Base-by-base conservation (phyloP, 2,888 invertebrate species). In the Blomia tropicalis region DNA sequence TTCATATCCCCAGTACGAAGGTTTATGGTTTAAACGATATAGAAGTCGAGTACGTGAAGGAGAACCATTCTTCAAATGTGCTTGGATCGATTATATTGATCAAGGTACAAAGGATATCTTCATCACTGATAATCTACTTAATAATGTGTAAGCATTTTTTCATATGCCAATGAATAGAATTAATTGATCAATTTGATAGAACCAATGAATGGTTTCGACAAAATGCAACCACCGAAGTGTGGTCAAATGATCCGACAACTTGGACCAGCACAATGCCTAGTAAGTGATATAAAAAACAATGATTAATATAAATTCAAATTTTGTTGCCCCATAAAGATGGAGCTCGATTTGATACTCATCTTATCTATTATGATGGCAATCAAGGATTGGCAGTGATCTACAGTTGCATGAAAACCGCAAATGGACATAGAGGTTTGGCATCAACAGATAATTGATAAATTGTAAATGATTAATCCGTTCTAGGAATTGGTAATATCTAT, bases 181-280 rank as follows among this genome's bases (percentile, higher is more conserved):
- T 17, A 41, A 14, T 4, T 27, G 2, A 7, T 14, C 11, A 17
- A 25, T 11, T 25, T 29, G 17, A 32, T 17, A 62, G 62, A 14
- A 62, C 62, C 4, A 11, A 30, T 44, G 62, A 62, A 41, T 62
- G 62, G 62, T 43, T 25, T n/a, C 62, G 62, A 23, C 62, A 62
- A 27, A 62, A 62, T 30, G 62, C 62, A 17, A 62, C 62, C 1
- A 43, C 58, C 1, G 41, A 43, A 2, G 56, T 62, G 14, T 62
- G 43, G 30, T 14, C 58, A 17, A 58, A 29, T 23, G 58, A 19
- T 32, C 62, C 62, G 23, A 43, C 58, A 5, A 44, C 58, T 7
- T 62, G 62, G 62, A 43, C 58, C 1, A 62, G 62, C 25, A 62
- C 58, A 11, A 31, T 62, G 32, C 27, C 56, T 14, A 58, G 62